These are phyloP conservation scores for Hypocryptadius cinnamomeus DNA, from an alignment of 2,113 vertebrate genomes.

Conservation along the genomic window DNA sequence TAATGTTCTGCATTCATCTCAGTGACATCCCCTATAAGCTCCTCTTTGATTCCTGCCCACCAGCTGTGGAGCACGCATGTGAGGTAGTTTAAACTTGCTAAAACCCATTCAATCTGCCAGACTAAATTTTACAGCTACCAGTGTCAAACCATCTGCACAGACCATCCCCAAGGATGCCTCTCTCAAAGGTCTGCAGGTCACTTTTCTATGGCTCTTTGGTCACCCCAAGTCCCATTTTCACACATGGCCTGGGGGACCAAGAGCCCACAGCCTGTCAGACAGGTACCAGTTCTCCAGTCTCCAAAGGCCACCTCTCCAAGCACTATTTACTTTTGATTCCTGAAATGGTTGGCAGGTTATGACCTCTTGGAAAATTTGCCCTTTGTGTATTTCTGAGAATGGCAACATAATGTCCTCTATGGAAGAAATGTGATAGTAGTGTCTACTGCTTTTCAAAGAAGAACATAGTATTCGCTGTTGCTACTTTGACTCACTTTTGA, in stretches of 20 bases:
- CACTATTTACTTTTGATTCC: neutral
- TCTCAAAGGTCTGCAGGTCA: neutral
- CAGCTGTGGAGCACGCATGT: accelerated
- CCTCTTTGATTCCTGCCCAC: neutral
- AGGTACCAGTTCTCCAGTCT: neutral
- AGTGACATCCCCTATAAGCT: neutral
- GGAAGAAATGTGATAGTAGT: neutral
- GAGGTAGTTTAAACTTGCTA: neutral
- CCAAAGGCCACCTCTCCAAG: neutral
- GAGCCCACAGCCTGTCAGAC: neutral
- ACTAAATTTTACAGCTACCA: neutral
- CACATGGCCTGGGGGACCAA: neutral
- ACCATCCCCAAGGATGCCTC: neutral
- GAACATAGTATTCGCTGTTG: neutral
- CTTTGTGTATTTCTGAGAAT: neutral
- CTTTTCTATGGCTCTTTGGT: neutral
- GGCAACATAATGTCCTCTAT: neutral
- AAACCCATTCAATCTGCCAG: neutral
- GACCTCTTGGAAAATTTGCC: neutral
- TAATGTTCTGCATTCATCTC: neutral
- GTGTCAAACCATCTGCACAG: neutral
- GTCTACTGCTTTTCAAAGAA: neutral
- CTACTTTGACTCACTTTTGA: neutral
- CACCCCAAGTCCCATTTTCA: neutral
- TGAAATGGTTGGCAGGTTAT: neutral